Evolutionary conservation across 1,140 invertebrate species (phyloP).

Genomic region (Drusus annulatus): DNA sequence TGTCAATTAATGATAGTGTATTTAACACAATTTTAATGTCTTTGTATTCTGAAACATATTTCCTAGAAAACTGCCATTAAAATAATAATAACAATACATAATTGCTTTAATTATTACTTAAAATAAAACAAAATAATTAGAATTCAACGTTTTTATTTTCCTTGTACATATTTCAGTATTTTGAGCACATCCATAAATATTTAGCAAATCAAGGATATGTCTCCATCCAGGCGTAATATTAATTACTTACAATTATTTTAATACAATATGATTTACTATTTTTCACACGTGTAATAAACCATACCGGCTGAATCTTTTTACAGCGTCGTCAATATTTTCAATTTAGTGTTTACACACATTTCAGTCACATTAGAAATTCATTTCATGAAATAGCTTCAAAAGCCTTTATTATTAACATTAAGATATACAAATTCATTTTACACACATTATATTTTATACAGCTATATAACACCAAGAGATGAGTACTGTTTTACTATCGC

Average conservation of each 20-base stretch:
- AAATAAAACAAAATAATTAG: constrained; percentile 14
- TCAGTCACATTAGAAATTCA: constrained; percentile 36
- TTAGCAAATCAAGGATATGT: constrained; percentile 28
- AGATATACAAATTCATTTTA: too few species aligned
- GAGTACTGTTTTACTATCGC: too few species aligned
- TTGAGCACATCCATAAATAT: background rate
- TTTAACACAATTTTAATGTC: too few species aligned
- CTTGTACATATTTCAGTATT: background rate
- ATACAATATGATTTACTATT: background rate
- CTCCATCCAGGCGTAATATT: background rate
- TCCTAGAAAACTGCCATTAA: too few species aligned
- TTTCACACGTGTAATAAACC: background rate
- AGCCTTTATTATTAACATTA: background rate
- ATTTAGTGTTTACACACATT: constrained; percentile 6
- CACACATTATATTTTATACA: too few species aligned
- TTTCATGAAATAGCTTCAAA: constrained; percentile 30
- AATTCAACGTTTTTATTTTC: constrained; percentile 16
- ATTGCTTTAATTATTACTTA: background rate
- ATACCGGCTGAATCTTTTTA: background rate
- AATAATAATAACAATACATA: too few species aligned
- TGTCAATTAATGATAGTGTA: too few species aligned
- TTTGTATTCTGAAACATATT: too few species aligned
- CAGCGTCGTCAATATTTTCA: constrained; percentile 2
- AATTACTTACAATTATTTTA: constrained; percentile 2
- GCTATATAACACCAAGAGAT: too few species aligned